Base-by-base conservation (phyloP, 2,797 vertebrate genomes). In the Iguana delicatissima region DNA sequence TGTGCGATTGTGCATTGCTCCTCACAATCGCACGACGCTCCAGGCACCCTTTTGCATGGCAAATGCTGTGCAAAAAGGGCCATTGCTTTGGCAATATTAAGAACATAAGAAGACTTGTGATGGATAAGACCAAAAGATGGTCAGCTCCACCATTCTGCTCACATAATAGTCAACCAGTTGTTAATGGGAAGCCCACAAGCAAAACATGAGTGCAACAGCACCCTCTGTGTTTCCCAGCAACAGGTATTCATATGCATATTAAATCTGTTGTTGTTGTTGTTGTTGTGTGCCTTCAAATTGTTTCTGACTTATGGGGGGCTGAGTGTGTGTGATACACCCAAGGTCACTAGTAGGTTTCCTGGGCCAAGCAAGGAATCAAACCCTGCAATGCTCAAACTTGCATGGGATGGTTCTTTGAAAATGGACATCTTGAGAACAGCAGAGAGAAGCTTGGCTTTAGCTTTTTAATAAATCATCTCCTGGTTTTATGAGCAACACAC, bases 381-480 rank as follows among this genome's bases (percentile, higher is more conserved):
- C 42, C 42, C 4, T 46, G 42, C 42, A 46, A 46, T 46, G 42
- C 42, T 46, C 42, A 46, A 46, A 46, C 42, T 86, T 83, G 89
- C 67, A 77, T 29, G 72, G 16, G 73, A 77, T 32, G 42, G 59
- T 76, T 55, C 29, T 86, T 74, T 79, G 81, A 52, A 87, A 90
- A 52, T 83, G 57, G 81, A 84, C 88, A 89, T 64, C 69, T 80
- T 83, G 69, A 90, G 55, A 90, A 74, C 72, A 84, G 80, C 89
- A 76, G 46, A 64, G 73, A 87, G 57, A 87, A 84, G 22, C 80
- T 46, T 50, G 50, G 46, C 62, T 38, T 57, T 26, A 84, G 59
- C 46, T 82, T 88, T 69, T 84, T 88, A 69, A 84, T 87, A 91
- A 91, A 91, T 91, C 73, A 57, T 84, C 50, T 72, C 77, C 62